Evolutionary conservation across 2,888 invertebrate genomes (phyloP), one percentile per base, ranked within the genome.

Genomic region (Phengaris alcon): DNA sequence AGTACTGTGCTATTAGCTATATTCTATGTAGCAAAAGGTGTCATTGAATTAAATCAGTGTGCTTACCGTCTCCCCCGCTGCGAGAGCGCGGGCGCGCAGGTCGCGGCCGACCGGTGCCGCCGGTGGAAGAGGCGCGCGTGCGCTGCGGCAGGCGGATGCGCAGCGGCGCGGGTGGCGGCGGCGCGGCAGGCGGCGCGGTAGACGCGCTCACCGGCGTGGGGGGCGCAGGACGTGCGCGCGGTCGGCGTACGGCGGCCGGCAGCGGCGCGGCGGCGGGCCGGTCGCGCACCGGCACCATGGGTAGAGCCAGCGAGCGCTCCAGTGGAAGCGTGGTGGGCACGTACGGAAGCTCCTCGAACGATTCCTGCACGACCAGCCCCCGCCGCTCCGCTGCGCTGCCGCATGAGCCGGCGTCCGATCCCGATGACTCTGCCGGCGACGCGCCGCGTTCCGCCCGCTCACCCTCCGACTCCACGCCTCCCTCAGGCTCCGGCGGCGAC

Each of bases 251-350:
- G 64, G 96, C 83, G 74, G 87, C 83, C 79, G 87, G 86, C 75
- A 81, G 84, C 79, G 87, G 89, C 76, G 82, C 88, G 82, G 83
- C 88, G 79, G 82, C 88, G 82, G 83, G 88, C 79, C 91, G 92
- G 81, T 84, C 95, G 87, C 83, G 87, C 81, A 97, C 95, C 46
- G 98, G 97, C 79, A 97, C 95, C 83, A 98, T 95, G 22, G 97
- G 96, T 79, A 97, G 91, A 48, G 96, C 97, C 78, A 96, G 95
- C 15, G 97, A 96, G 79, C 97, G 95, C 90, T 98, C 98, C 86
- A 95, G 94, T 35, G 98, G 98, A 84, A 98, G 90, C 75, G 97
- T 98, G n/a, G 98, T 97, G 76, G 98, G 97, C 83, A 98, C 95
- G 86, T 97, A 97, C 2, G 98, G 98, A 84, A 98, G 93, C 88